Conservation (phyloP, 2,888 invertebrate genomes). For the Acanthosepion lycidas region DNA sequence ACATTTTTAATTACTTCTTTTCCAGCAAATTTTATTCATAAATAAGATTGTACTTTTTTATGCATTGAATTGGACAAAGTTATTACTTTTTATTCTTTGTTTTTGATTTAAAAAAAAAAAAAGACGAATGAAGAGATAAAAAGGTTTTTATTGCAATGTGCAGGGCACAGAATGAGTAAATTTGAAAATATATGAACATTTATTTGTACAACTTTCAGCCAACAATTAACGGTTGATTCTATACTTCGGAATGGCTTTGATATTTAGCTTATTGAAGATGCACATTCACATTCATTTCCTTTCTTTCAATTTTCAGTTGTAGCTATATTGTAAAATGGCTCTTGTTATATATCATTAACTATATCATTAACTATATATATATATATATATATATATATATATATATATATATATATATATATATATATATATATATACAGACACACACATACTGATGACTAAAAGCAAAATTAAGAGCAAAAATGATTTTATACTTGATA, state of each 20-base stretch:
- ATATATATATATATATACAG: no score
- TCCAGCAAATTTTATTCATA: neutral
- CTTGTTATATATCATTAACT: no score
- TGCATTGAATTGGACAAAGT: conserved; percentile 2
- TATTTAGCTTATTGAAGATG: conserved; percentile 16
- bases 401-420: no score
- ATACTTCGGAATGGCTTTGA: neutral
- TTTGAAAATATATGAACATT: neutral
- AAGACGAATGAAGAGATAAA: neutral
- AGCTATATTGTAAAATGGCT: neutral
- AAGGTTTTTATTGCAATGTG: neutral
- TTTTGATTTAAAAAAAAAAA: neutral
- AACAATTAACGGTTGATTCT: neutral
- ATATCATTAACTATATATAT: no score
- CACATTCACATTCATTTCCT: neutral
- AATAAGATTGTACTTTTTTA: neutral
- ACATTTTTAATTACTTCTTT: neutral
- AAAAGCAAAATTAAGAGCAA: no score
- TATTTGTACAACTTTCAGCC: neutral
- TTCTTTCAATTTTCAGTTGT: neutral
- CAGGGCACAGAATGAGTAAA: neutral
- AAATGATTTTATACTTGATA: no score
- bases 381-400: no score
- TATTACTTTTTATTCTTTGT: neutral
- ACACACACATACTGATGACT: no score